A percentile compares a stretch with the other conserved stretches of the same genome.
Conservation (phyloP, 2,113 vertebrate genomes). For the Oxygymnocypris stewartii region DNA sequence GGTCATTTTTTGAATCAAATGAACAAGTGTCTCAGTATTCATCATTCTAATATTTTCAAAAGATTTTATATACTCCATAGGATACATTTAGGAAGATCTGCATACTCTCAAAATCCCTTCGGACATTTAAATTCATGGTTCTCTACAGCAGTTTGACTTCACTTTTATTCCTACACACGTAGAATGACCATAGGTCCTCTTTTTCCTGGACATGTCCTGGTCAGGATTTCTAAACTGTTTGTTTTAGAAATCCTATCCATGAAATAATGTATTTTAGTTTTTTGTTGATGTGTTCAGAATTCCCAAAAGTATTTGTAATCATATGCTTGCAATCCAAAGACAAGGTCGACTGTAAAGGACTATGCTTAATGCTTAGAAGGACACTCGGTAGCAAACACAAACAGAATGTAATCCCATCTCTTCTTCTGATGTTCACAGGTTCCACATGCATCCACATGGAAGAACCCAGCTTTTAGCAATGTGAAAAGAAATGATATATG, state of each 20-base stretch:
- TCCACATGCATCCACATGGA: slow-evolving; percentile 84
- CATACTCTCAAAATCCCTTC: neutral
- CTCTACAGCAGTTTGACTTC: neutral
- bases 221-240: no score
- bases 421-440: slow-evolving; percentile 73
- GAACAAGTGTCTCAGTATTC: neutral
- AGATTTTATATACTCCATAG: neutral
- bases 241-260: no score
- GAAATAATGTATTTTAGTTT: no score
- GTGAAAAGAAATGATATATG: no score
- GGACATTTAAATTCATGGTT: neutral
- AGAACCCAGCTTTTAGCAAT: slow-evolving; percentile 89
- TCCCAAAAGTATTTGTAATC: neutral
- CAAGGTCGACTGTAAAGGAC: neutral
- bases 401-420: slow-evolving; percentile 8
- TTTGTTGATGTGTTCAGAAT: neutral
- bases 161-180: neutral
- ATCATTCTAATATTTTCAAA: neutral
- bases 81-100: no score
- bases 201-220: neutral
- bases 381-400: neutral
- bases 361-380: neutral
- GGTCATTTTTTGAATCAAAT: neutral
- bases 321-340: neutral
- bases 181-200: neutral